Evolutionary conservation across 2,113 vertebrate genomes (phyloP), one percentile per base, ranked within the genome.

Genomic region (Chauna torquata): DNA sequence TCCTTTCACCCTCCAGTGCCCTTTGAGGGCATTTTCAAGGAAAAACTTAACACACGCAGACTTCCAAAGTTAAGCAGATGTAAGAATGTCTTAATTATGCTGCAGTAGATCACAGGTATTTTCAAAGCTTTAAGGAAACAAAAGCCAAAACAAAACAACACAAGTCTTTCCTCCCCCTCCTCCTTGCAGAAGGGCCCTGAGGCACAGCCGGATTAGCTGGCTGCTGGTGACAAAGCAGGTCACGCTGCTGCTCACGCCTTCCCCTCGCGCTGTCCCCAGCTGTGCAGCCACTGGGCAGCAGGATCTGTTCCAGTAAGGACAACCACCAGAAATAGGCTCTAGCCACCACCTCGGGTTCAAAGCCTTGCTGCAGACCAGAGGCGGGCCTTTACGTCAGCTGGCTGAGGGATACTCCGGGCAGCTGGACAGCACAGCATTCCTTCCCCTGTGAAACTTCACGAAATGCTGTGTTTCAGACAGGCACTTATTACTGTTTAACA

Each of bases 61-160:
- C 50, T 95, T 82, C 75, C 17, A 1, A 82, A 92, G 19, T 82
- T 55, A 49, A 78, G 52, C 3, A 62, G 44, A 86, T 2, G 0
- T 61, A 87, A 86, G 58, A 79, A 87, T 64, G 58, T 55, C 54
- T 82, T 82, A 59, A 96, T 89, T 94, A 86, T 1, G 2, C 81
- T 79, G 78, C 62, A 65, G 54, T 9, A 92, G 94, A 83, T 54
- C 59, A 70, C 36, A 88, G 0, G 10, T 13, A 34, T 94, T 90
- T 82, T 79, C 81, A 94, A 84, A 92, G 75, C 55, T 80, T 92
- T 62, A 88, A 82, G 65, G 55, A 94, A 94, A 74, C 68, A 86
- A 94, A 95, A 74, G 38, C 42, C 65, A 25, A 78, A 92, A 34
- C 23, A 78, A 76, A 94, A 36, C 30, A 34, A 27, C 47, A 52